Evolutionary conservation across 1,140 invertebrate genomes (phyloP), one percentile per base, ranked within the genome.

Genomic region (Manduca sexta): DNA sequence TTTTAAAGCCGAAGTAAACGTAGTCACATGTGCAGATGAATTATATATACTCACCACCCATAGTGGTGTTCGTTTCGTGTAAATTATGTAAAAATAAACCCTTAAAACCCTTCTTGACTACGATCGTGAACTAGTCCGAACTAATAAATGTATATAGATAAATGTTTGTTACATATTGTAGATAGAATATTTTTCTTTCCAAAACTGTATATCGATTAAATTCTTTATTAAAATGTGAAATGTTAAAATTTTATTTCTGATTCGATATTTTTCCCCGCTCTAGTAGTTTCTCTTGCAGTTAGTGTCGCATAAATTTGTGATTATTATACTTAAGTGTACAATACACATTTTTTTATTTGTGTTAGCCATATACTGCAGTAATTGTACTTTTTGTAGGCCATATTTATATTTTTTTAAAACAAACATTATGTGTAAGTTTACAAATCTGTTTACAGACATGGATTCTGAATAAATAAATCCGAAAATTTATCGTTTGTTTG

Each of bases 151-250:
- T 85, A 82, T 60, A 85, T 80, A 85, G 73, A 77, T 83, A 85
- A 73, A 82, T 85, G 72, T 85, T 85, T 82, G 79, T 85, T 85
- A 85, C 72, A 72, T 85, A 85, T 83, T 85, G 74, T 85, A 83
- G 79, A 85, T 85, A 85, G 79, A 80, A 67, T 61, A 76, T 77
- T 12, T 80, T 83, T 75, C 78, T 75, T 84, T 83, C 74, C 65
- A 81, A 68, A 64, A 71, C 75, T 84, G 81, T 82, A 80, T 81
- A 76, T 76, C 18, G 8, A 40, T 64, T 71, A 61, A 45, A 76
- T 66, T 64, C 60, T 74, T 77, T 74, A 76, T 71, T 69, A 64
- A 70, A 69, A 80, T 69, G 64, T 75, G n/a, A n/a, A n/a, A n/a
- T n/a, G n/a, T 80, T 65, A 74, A 53, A 62, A 60, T 69, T 69